Base-by-base conservation (phyloP, 2,113 vertebrate genomes). In the Malaclemys terrapin region DNA sequence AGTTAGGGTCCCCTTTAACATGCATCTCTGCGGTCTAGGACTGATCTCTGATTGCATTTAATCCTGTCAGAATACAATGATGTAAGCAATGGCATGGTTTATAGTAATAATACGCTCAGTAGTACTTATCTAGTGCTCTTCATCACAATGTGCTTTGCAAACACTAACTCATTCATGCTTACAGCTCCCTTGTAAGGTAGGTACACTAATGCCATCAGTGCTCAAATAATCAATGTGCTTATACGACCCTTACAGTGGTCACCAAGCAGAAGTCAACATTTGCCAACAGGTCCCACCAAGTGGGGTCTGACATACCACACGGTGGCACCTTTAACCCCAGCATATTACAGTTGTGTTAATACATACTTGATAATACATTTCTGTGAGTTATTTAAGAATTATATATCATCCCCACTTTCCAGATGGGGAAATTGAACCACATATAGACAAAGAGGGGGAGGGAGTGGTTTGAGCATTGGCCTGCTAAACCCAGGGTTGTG, bases 171-270 rank as follows among this genome's bases (percentile, higher is more conserved):
- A 52, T 65, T 89, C 2, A 72, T 49, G 47, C 3, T 92, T 85
- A 72, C 42, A 0, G 1, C 80, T 85, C 83, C 57, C 9, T 85
- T 50, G 16, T 47, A 76, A 83, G 1, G 54, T 62, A 42, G 6
- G 1, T 52, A 4, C 1, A 29, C 2, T 56, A 85, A 83, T 2
- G 31, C 2, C 20, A n/a, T 24, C 29, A 29, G 5, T 35, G 1
- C 8, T 91, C 17, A 49, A 72, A 6, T 22, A 20, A 69, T 52
- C 52, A 79, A 62, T 5, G 0, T 19, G 25, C n/a, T 81, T 57
- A 47, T 35, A 49, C 17, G 47, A 47, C 5, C 1, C 1, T 3
- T 72, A 80, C 25, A 54, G 38, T 0, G 59, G 9, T 62, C n/a
- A 62, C 5, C 81, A 10, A 49, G 3, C 12, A 83, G 27, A 92